Evolutionary conservation across 2,888 invertebrate genomes (phyloP).

Genomic region (Sphaerophoria taeniata): DNA sequence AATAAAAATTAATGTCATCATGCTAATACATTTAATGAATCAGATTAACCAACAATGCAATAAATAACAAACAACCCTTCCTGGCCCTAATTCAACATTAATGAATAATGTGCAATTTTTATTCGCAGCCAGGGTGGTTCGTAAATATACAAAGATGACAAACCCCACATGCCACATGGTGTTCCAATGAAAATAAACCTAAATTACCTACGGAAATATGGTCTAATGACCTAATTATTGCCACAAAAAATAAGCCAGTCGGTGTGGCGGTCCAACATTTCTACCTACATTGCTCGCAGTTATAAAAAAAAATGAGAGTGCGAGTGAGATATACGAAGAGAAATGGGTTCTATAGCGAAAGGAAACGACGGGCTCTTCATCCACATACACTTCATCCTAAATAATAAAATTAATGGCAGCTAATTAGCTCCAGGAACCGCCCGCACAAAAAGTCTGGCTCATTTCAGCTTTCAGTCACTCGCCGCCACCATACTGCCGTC

Average conservation of each 20-base stretch:
- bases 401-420: conserved; percentile 68
- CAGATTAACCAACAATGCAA: conserved; percentile 9
- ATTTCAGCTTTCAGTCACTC: conserved; percentile 8
- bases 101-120: conserved; percentile 31
- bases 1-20: conserved; percentile 4
- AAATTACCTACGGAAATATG: conserved; percentile 30
- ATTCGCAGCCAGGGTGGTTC: neutral
- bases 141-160: neutral
- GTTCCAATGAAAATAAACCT: conserved; percentile 37
- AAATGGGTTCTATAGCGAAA: neutral
- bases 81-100: neutral
- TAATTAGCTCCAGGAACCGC: conserved; percentile 65
- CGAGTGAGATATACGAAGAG: neutral
- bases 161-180: conserved; percentile 55
- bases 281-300: neutral
- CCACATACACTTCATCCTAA: conserved; percentile 50
- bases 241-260: conserved; percentile 21
- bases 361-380: conserved; percentile 1
- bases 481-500: too few species aligned
- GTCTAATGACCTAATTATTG: conserved; percentile 65
- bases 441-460: conserved; percentile 53
- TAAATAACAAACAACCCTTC: conserved; percentile 34
- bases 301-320: neutral
- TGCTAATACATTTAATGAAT: neutral
- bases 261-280: neutral